These are phyloP conservation scores for Euwallacea fornicatus DNA, from an alignment of 1,140 invertebrate genomes.

Conservation along the genomic window DNA sequence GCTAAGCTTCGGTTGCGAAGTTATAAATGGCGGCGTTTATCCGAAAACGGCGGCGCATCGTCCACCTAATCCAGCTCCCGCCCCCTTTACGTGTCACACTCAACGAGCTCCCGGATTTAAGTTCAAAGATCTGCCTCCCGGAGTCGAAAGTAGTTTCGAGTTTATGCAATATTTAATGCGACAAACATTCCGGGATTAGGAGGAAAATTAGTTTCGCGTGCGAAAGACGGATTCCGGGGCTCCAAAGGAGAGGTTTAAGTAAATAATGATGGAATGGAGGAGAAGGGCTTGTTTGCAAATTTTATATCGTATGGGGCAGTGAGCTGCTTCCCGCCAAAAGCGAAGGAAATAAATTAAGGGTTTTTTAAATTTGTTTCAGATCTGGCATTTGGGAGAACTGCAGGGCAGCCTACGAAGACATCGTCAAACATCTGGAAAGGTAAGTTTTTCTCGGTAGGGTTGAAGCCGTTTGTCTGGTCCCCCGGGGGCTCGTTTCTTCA, in stretches of 20 bases:
- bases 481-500: not conserved
- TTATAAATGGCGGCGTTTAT: conserved; percentile 33
- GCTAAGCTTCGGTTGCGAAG: conserved; percentile 33
- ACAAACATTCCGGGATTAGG: conserved; percentile 40
- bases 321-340: not conserved
- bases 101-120: conserved; percentile 37
- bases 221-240: not conserved
- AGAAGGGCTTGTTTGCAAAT: not conserved
- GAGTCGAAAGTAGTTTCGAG: conserved; percentile 37
- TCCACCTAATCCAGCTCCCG: conserved; percentile 23
- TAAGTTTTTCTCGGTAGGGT: conserved; percentile 55
- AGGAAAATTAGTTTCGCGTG: conserved; percentile 29
- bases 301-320: not conserved
- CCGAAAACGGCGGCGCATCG: conserved; percentile 30
- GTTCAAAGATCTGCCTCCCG: conserved; percentile 38
- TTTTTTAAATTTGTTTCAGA: conserved; percentile 57
- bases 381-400: conserved; percentile 93
- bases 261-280: conserved; percentile 9
- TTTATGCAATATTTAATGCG: conserved; percentile 44
- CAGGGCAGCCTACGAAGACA: conserved; percentile 88
- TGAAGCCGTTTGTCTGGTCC: not conserved
- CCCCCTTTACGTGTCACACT: conserved; percentile 28
- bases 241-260: not conserved
- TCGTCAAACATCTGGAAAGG: conserved; percentile 90
- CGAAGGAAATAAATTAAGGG: not conserved